These are phyloP conservation scores for Otus sunia DNA, from an alignment of 2,113 vertebrate genomes.

Conservation along the genomic window DNA sequence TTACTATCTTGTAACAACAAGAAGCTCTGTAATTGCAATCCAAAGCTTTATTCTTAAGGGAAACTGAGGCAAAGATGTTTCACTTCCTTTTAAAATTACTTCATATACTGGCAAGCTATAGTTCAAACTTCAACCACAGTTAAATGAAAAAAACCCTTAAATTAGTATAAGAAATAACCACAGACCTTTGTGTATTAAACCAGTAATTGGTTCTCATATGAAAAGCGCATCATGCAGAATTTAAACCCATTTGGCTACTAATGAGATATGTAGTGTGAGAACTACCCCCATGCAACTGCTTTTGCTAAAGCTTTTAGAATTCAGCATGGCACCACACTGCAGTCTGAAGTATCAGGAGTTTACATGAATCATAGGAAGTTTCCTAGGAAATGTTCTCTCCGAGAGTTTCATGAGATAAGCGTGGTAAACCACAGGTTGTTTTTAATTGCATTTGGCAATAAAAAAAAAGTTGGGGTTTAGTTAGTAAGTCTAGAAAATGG, in stretches of 20 bases:
- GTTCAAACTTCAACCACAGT: conserved; percentile 40
- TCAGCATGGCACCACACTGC: background rate
- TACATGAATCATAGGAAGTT: background rate
- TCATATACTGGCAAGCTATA: conserved; percentile 25
- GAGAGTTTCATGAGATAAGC: background rate
- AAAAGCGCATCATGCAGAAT: background rate
- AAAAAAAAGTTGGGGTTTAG: background rate
- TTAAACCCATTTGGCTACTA: background rate
- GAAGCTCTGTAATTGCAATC: conserved; percentile 57
- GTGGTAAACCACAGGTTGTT: background rate
- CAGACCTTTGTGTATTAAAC: background rate
- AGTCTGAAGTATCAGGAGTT: background rate
- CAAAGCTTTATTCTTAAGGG: conserved; percentile 19
- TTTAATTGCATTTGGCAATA: background rate
- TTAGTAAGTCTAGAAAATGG: background rate
- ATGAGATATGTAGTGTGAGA: background rate
- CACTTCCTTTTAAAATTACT: conserved; percentile 26
- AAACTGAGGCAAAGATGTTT: conserved; percentile 23
- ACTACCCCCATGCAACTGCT: background rate
- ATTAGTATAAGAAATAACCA: conserved; percentile 38
- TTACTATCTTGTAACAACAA: conserved; percentile 21
- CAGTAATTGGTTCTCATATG: background rate
- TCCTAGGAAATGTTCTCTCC: background rate
- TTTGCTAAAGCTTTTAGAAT: background rate
- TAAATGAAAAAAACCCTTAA: background rate